A percentile compares a stretch with the other conserved stretches of the same genome.
Conservation (phyloP, 2,888 invertebrate species). For the Cabera pusaria region DNA sequence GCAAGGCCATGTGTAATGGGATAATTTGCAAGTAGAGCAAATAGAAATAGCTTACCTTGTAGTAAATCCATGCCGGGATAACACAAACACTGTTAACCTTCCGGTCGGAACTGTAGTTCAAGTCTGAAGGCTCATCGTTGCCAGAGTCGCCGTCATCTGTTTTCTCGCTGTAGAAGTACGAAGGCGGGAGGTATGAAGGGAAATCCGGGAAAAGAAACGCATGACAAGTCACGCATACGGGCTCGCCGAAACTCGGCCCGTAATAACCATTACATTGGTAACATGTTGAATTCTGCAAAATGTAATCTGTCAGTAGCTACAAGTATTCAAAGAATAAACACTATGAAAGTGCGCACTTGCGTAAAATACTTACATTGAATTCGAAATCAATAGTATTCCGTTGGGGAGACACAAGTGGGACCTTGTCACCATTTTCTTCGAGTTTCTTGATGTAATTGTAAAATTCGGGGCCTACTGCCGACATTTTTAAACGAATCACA, state of each 20-base stretch:
- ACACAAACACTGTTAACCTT: conserved; percentile 62
- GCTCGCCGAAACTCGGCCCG: conserved; percentile 95
- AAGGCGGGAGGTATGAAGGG: conserved; percentile 76
- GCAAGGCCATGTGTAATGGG: too few relatives aligned
- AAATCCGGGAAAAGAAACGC: conserved; percentile 95
- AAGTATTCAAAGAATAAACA: too few relatives aligned
- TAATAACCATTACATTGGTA: conserved; percentile 96
- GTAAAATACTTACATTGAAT: conserved; percentile 56
- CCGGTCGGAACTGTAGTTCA: conserved; percentile 81
- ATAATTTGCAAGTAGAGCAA: too few relatives aligned
- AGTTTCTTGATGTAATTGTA: conserved; percentile 66
- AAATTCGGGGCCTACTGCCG: conserved; percentile 66
- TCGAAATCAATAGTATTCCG: conserved; percentile 68
- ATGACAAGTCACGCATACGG: conserved; percentile 96
- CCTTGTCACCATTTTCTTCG: conserved; percentile 72
- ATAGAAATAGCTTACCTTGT: conserved; percentile 52
- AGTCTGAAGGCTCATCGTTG: conserved; percentile 95
- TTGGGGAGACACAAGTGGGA: conserved; percentile 48
- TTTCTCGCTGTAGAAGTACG: conserved; percentile 78
- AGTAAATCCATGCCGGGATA: conserved; percentile 62
- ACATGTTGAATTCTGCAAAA: conserved; percentile 87
- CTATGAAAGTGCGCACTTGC: too few relatives aligned
- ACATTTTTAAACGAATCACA: too few relatives aligned
- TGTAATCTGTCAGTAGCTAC: too few relatives aligned
- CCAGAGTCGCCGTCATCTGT: conserved; percentile 97